Evolutionary conservation across 2,113 vertebrate genomes (phyloP).

Genomic region (Alexandromys fortis): DNA sequence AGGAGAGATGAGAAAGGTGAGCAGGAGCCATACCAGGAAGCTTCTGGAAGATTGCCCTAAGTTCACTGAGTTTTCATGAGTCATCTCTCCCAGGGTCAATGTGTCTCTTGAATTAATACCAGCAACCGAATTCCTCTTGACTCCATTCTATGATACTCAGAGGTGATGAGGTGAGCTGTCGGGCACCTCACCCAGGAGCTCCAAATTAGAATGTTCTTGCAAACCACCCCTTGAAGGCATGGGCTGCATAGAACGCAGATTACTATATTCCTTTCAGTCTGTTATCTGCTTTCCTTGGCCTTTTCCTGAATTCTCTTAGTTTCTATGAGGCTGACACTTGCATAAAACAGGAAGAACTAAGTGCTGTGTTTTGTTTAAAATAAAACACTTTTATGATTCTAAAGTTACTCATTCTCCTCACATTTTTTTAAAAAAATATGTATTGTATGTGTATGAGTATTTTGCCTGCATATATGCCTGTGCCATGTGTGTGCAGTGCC

Average conservation of each 20-base stretch:
- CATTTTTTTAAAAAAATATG: background rate
- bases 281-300: background rate
- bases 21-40: background rate
- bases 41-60: background rate
- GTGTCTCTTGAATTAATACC: constrained; percentile 10
- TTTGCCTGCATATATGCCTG: background rate
- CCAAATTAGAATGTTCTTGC: background rate
- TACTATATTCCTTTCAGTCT: background rate
- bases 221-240: background rate
- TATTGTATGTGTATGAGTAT: background rate
- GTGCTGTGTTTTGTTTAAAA: background rate
- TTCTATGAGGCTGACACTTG: background rate
- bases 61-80: background rate
- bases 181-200: background rate
- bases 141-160: background rate
- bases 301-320: constrained; percentile 36
- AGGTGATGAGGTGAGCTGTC: background rate
- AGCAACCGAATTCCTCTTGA: background rate
- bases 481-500: background rate
- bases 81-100: background rate
- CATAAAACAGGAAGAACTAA: background rate
- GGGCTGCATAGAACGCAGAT: background rate
- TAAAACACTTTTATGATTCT: background rate
- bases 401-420: background rate
- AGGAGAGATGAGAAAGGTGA: background rate